Percentiles rank a stretch among this genome's conserved stretches.
phyloP scores from a whole-genome alignment of 2,113 vertebrate species.

The Nyctereutes procyonoides region DNA sequence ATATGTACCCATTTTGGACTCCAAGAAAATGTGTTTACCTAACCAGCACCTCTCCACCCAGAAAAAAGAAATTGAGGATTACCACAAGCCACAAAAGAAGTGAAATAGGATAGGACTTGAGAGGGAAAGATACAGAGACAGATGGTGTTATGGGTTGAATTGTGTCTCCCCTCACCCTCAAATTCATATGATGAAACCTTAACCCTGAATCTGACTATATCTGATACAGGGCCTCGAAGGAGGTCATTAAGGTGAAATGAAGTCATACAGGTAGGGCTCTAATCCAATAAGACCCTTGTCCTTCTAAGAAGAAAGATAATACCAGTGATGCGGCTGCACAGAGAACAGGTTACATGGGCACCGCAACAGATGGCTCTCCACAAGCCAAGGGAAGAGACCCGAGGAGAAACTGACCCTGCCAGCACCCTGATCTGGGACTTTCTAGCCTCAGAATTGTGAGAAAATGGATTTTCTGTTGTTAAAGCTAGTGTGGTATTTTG shows the following conservation, averaged over 20 bases:
- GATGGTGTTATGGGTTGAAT: not conserved
- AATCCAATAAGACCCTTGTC: not conserved
- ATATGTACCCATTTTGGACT: not conserved
- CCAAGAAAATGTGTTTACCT: not conserved
- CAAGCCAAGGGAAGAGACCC: not conserved
- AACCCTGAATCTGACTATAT: not conserved
- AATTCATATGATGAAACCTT: not conserved
- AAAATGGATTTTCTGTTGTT: not conserved
- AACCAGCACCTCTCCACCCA: not conserved
- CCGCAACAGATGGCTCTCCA: not conserved
- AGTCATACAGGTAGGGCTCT: not conserved
- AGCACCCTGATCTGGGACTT: not conserved
- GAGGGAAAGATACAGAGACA: not conserved
- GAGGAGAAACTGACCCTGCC: not conserved
- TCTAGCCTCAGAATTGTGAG: not conserved
- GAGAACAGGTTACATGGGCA: not conserved
- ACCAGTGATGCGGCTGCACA: not conserved
- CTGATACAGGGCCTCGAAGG: not conserved
- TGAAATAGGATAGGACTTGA: not conserved
- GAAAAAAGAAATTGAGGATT: not conserved
- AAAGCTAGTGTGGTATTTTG: not conserved
- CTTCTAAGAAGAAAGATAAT: not conserved
- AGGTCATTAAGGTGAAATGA: not conserved
- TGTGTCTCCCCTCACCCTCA: not conserved
- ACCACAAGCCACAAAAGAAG: constrained; percentile 16